A percentile compares a stretch with the other conserved stretches of the same genome.
phyloP scores from a whole-genome alignment of 2,888 invertebrate species.

The Selenia dentaria region DNA sequence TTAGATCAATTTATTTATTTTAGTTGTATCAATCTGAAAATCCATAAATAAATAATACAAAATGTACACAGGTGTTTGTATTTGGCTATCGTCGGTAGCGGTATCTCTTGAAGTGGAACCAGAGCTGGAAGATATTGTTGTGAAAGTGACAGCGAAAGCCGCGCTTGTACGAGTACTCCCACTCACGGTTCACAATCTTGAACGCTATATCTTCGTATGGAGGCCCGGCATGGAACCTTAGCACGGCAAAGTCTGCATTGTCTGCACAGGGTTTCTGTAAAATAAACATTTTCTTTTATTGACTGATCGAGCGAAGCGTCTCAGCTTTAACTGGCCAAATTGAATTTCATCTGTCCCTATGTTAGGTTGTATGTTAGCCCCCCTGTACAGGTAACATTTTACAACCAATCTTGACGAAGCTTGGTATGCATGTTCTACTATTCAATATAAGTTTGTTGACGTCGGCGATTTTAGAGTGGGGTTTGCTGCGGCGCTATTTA shows the following conservation, averaged over 20 bases:
- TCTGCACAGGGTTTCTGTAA: slow-evolving; percentile 94
- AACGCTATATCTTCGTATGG: slow-evolving; percentile 99
- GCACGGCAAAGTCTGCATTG: slow-evolving; percentile 96
- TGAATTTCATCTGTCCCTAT: no score
- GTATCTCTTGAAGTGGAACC: slow-evolving; percentile 99
- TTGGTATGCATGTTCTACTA: no score
- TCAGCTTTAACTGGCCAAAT: no score
- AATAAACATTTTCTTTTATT: slow-evolving; percentile 1
- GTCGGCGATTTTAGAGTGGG: no score
- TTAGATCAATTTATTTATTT: neutral
- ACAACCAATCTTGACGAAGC: no score
- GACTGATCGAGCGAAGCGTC: no score
- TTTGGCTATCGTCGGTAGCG: slow-evolving; percentile 91
- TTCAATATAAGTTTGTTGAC: no score
- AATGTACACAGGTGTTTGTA: neutral
- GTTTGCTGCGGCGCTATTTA: no score
- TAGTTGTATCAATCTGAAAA: neutral
- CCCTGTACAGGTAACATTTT: no score
- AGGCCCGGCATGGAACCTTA: slow-evolving; percentile 98
- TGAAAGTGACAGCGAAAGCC: slow-evolving; percentile 99
- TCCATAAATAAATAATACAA: neutral
- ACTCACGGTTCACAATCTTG: slow-evolving; percentile 99
- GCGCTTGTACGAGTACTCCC: slow-evolving; percentile 99
- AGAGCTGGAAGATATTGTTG: slow-evolving; percentile 99
- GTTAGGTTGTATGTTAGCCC: no score